A percentile compares a stretch with the other conserved stretches of the same genome.
Evolutionary conservation across 2,797 vertebrate species (phyloP).

Genomic region (Cephalopachus bancanus): DNA sequence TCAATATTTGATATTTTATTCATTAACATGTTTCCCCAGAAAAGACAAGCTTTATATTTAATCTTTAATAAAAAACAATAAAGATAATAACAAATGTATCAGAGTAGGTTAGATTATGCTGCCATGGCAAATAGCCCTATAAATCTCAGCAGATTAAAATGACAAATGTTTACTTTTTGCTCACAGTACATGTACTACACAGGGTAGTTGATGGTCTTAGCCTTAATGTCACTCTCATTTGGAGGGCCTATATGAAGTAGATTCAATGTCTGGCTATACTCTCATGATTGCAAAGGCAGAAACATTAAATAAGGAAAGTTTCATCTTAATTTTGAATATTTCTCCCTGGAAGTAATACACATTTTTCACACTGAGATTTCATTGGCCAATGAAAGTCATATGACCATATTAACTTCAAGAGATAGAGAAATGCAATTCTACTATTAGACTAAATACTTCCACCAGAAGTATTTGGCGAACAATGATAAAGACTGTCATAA

Average conservation of each 20-base stretch:
- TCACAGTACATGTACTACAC: background rate
- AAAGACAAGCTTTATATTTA: slow-evolving; percentile 23
- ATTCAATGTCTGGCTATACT: background rate
- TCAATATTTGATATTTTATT: slow-evolving; percentile 59
- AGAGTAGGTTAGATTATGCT: slow-evolving; percentile 45
- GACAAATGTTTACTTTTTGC: background rate
- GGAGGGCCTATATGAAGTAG: background rate
- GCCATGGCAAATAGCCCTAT: slow-evolving; percentile 20
- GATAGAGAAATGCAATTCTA: slow-evolving; percentile 59
- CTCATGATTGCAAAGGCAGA: background rate
- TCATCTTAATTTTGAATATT: background rate
- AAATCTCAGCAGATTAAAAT: background rate
- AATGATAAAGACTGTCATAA: background rate
- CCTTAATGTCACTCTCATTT: background rate
- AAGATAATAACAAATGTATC: slow-evolving; percentile 10
- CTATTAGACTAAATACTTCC: slow-evolving; percentile 11
- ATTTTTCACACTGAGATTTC: slow-evolving; percentile 76
- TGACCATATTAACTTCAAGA: background rate
- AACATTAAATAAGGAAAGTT: background rate
- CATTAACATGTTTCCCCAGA: slow-evolving; percentile 28
- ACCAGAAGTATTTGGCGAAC: background rate
- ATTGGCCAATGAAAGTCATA: background rate
- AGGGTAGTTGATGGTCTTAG: background rate
- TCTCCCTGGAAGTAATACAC: background rate
- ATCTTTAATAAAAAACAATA: background rate